Percentiles rank a stretch among this genome's conserved stretches.
phyloP scores from a whole-genome alignment of 2,113 vertebrate species.

The Corythornis vintsioides region DNA sequence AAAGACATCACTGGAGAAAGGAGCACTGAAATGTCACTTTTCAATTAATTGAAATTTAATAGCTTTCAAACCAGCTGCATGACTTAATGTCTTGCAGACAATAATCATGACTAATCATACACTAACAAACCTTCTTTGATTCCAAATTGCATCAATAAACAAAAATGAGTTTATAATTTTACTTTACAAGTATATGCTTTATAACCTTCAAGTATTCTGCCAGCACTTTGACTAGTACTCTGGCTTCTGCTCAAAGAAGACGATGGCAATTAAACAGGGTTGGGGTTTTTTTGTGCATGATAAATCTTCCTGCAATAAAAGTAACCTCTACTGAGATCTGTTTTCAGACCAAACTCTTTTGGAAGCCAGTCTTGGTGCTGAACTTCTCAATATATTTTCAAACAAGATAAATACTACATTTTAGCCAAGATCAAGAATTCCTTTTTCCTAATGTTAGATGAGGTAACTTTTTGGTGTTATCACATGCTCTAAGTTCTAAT shows the following conservation, averaged over 20 bases:
- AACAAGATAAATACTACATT: slow-evolving; percentile 13
- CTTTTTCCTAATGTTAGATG: slow-evolving; percentile 16
- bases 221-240: background rate
- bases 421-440: slow-evolving; percentile 55
- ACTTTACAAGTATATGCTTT: background rate
- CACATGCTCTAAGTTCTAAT: background rate
- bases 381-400: background rate
- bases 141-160: slow-evolving; percentile 32
- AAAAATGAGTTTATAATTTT: slow-evolving; percentile 9
- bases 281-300: background rate
- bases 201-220: background rate
- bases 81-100: background rate
- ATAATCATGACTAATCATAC: slow-evolving; percentile 10
- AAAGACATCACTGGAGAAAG: background rate
- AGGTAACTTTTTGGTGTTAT: slow-evolving; percentile 26
- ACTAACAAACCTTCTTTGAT: background rate
- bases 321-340: slow-evolving; percentile 2
- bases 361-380: slow-evolving; percentile 10
- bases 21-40: background rate
- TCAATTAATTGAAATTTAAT: background rate
- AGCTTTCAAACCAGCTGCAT: background rate
- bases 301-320: slow-evolving; percentile 13
- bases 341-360: slow-evolving; percentile 33
- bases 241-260: slow-evolving; percentile 38
- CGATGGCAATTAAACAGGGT: background rate